Conservation (phyloP, 2,888 invertebrate genomes). For the Caenorhabditis sp. region DNA sequence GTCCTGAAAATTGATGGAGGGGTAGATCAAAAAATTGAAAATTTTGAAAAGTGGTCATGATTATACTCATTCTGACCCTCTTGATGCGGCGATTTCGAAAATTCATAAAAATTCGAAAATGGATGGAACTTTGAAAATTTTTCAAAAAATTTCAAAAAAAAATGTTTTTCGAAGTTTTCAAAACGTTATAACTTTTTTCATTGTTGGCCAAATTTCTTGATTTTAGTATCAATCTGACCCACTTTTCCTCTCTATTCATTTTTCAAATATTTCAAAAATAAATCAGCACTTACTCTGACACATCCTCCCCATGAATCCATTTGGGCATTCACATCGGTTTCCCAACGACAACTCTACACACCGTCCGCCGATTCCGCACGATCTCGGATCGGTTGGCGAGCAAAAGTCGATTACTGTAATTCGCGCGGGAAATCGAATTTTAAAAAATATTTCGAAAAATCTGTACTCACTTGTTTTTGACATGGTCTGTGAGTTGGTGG, state of each 20-base stretch:
- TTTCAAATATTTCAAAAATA: background rate
- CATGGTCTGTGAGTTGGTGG: slow-evolving; percentile 42
- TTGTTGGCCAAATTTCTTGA: background rate
- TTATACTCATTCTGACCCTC: background rate
- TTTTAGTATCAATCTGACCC: background rate
- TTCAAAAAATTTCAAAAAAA: background rate
- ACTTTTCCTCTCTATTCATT: too few relatives aligned
- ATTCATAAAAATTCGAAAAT: too few relatives aligned
- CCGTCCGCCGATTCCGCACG: slow-evolving; percentile 70
- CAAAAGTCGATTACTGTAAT: slow-evolving; percentile 73
- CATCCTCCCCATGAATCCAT: slow-evolving; percentile 78
- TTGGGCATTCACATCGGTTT: slow-evolving; percentile 76
- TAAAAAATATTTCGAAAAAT: background rate
- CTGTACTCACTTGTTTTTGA: slow-evolving; percentile 59
- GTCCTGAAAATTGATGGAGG: slow-evolving; percentile 68
- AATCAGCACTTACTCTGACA: slow-evolving; percentile 71
- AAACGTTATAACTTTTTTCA: background rate
- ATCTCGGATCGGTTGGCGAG: slow-evolving; percentile 60
- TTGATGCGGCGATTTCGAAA: background rate
- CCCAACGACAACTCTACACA: slow-evolving; percentile 71
- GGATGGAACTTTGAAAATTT: slow-evolving; percentile 10
- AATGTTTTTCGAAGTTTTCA: background rate
- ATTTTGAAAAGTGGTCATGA: background rate
- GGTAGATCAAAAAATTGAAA: background rate
- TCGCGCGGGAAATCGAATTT: background rate